Conservation (phyloP, 2,888 invertebrate species). For the Willowsia nigromaculata region DNA sequence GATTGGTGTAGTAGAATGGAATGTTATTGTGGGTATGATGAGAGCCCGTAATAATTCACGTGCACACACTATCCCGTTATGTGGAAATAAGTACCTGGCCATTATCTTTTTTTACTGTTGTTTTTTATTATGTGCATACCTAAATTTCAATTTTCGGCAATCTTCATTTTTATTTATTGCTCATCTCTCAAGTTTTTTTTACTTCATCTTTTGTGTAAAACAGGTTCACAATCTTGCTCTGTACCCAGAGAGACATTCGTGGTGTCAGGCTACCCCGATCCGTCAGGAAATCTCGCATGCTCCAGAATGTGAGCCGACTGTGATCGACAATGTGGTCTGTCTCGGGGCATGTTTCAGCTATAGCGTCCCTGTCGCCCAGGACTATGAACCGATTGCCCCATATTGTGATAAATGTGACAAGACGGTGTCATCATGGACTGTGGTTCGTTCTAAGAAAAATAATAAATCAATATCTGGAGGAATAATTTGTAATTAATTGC, state of each 20-base stretch:
- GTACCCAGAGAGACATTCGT: constrained; percentile 86
- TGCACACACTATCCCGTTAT: constrained; percentile 29
- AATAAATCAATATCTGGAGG: too few relatives aligned
- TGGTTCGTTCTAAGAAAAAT: constrained; percentile 81
- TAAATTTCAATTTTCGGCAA: too few relatives aligned
- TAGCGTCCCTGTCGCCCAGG: constrained; percentile 86
- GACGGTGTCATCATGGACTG: constrained; percentile 84
- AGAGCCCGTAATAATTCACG: constrained; percentile 4
- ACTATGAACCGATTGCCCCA: constrained; percentile 83
- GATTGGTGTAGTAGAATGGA: not conserved
- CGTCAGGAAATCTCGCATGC: constrained; percentile 80
- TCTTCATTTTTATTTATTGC: too few relatives aligned
- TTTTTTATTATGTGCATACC: not conserved
- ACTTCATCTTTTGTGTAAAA: not conserved
- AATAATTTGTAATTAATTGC: constrained; percentile 36
- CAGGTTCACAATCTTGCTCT: constrained; percentile 86
- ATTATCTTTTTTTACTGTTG: not conserved
- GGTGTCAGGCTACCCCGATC: constrained; percentile 86
- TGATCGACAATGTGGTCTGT: constrained; percentile 87
- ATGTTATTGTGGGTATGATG: not conserved
- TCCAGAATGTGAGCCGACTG: constrained; percentile 84
- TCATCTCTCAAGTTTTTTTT: too few relatives aligned
- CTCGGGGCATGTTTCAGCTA: constrained; percentile 88
- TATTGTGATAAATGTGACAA: constrained; percentile 88
- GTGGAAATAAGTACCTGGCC: not conserved